Percentiles rank a stretch among this genome's conserved stretches.
These are phyloP conservation scores for Chauna torquata DNA, from an alignment of 2,113 vertebrate species.

Conservation along the genomic window DNA sequence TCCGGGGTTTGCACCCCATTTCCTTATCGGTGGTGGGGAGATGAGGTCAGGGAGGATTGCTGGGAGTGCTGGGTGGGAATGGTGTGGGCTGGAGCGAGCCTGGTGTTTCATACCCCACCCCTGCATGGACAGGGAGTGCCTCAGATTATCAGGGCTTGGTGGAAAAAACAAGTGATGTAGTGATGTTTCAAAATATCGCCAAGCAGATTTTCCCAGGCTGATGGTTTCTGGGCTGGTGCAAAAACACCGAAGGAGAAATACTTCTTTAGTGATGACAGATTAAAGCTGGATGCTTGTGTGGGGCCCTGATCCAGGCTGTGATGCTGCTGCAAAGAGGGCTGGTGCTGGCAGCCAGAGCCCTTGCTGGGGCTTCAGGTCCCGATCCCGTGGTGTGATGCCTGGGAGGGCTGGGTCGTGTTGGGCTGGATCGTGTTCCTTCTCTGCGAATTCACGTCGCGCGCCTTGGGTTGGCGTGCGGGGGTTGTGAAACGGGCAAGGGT, in stretches of 20 bases:
- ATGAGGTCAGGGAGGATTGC: neutral
- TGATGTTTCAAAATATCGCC: neutral
- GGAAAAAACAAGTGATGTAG: neutral
- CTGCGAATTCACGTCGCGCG: fast-evolving
- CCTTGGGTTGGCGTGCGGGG: fast-evolving
- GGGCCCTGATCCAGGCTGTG: neutral
- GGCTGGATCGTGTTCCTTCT: neutral
- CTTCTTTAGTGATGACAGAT: no score
- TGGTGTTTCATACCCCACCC: neutral
- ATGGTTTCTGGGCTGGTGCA: neutral
- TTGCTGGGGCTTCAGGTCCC: fast-evolving
- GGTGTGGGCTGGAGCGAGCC: neutral
- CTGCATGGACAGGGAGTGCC: neutral
- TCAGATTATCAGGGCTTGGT: neutral
- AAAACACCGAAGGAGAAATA: neutral
- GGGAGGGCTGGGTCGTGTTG: neutral
- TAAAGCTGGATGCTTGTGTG: neutral
- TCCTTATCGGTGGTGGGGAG: fast-evolving
- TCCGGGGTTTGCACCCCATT: neutral
- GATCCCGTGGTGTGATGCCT: fast-evolving
- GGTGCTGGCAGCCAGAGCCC: neutral
- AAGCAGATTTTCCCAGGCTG: conserved; percentile 35
- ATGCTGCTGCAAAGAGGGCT: no score
- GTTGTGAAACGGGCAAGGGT: neutral
- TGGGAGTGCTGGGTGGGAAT: neutral